These are phyloP conservation scores for Anolis sagrei DNA, from an alignment of 2,113 vertebrate genomes.

Conservation along the genomic window DNA sequence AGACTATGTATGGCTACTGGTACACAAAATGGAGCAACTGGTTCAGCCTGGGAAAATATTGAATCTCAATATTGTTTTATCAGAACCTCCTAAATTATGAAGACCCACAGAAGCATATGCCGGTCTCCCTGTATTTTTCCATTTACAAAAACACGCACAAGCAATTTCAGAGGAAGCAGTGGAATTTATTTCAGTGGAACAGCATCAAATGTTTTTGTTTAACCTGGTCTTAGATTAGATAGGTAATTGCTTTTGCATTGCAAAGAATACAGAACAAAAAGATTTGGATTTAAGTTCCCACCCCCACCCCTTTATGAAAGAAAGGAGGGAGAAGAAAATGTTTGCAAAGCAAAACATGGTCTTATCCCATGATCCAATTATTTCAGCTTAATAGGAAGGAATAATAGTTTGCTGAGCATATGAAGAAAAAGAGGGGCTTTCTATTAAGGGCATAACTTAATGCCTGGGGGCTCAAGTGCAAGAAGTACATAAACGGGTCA, in stretches of 20 bases:
- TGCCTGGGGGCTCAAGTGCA: too few species aligned
- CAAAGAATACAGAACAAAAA: not conserved
- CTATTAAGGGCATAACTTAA: not conserved
- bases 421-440: slow-evolving; percentile 9
- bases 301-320: not conserved
- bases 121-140: not conserved
- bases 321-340: not conserved
- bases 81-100: not conserved
- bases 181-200: not conserved
- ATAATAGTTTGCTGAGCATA: not conserved
- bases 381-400: not conserved
- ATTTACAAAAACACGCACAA: not conserved
- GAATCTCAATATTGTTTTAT: not conserved
- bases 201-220: not conserved
- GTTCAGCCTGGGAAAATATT: not conserved
- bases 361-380: not conserved
- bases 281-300: not conserved
- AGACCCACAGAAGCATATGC: not conserved
- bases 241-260: not conserved
- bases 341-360: not conserved
- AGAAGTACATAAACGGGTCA: too few species aligned
- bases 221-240: not conserved
- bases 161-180: not conserved
- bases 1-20: not conserved
- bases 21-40: not conserved